Evolutionary conservation across 1,140 invertebrate species (phyloP).

Genomic region (Periplaneta americana): DNA sequence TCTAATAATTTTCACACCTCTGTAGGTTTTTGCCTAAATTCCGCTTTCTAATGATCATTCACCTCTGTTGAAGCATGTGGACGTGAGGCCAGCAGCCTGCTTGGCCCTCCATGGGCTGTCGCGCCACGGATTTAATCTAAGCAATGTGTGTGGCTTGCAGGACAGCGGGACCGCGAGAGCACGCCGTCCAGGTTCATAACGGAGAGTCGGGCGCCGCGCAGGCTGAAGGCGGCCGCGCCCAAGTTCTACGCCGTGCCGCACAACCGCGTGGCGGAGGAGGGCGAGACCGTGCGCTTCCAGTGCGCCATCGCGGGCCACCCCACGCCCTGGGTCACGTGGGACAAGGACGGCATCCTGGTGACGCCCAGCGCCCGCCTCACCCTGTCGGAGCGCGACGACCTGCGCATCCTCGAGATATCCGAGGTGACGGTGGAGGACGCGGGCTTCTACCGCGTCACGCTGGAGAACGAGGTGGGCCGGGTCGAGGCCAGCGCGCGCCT

Average conservation of each 20-base stretch:
- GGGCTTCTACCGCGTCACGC: constrained; percentile 69
- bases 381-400: constrained; percentile 69
- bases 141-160: too few relatives aligned
- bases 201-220: neutral
- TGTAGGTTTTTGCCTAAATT: too few relatives aligned
- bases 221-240: constrained; percentile 48
- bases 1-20: too few relatives aligned
- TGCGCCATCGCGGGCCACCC: constrained; percentile 70
- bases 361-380: constrained; percentile 57
- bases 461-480: constrained; percentile 77
- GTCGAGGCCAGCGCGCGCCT: constrained; percentile 73
- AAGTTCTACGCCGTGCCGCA: constrained; percentile 86
- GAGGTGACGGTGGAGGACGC: constrained; percentile 73
- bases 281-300: constrained; percentile 73
- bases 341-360: constrained; percentile 63
- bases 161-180: neutral
- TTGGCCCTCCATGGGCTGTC: too few relatives aligned
- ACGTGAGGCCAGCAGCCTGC: too few relatives aligned
- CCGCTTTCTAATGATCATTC: too few relatives aligned
- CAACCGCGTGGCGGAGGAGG: constrained; percentile 75
- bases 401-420: constrained; percentile 67
- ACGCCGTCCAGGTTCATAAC: neutral
- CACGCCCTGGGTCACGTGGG: constrained; percentile 71
- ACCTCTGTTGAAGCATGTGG: too few relatives aligned
- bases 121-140: too few relatives aligned